A percentile compares a stretch with the other conserved stretches of the same genome.
Conservation (phyloP, 2,888 invertebrate genomes). For the Caradrina kadenii region DNA sequence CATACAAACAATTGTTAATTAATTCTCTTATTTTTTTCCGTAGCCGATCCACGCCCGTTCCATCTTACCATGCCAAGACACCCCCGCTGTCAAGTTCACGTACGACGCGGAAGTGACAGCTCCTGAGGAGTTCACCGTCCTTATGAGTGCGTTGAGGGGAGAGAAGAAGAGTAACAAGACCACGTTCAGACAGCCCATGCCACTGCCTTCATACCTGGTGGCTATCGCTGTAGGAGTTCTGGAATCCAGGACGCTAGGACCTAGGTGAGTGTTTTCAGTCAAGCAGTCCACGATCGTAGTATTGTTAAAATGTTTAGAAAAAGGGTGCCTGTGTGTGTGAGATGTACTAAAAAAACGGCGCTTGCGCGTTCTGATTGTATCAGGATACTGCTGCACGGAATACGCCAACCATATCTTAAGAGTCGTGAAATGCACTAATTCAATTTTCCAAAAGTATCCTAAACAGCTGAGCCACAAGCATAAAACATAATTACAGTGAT, state of each 20-base stretch:
- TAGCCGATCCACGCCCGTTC: conserved; percentile 97
- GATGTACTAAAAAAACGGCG: too few species aligned
- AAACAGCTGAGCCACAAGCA: too few species aligned
- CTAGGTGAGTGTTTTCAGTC: conserved; percentile 81
- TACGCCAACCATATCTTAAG: too few species aligned
- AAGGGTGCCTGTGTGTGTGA: too few species aligned
- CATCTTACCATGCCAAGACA: conserved; percentile 97
- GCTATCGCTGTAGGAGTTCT: conserved; percentile 97
- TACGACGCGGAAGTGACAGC: conserved; percentile 94
- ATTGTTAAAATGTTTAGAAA: too few species aligned
- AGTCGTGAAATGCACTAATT: too few species aligned
- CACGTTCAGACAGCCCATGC: conserved; percentile 94
- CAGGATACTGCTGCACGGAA: too few species aligned
- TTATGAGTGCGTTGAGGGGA: conserved; percentile 96
- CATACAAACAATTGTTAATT: too few species aligned
- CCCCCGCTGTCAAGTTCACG: conserved; percentile 96
- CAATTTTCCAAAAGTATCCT: too few species aligned
- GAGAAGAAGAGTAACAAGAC: conserved; percentile 85
- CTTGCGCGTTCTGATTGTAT: too few species aligned
- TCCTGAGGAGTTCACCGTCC: conserved; percentile 93
- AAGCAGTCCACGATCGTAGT: too few species aligned
- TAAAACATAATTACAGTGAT: too few species aligned
- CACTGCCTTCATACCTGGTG: conserved; percentile 97
- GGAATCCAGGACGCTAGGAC: conserved; percentile 94
- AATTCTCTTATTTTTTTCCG: conserved; percentile 52